phyloP scores from a whole-genome alignment of 2,888 invertebrate species.

The Harmothoe impar region DNA sequence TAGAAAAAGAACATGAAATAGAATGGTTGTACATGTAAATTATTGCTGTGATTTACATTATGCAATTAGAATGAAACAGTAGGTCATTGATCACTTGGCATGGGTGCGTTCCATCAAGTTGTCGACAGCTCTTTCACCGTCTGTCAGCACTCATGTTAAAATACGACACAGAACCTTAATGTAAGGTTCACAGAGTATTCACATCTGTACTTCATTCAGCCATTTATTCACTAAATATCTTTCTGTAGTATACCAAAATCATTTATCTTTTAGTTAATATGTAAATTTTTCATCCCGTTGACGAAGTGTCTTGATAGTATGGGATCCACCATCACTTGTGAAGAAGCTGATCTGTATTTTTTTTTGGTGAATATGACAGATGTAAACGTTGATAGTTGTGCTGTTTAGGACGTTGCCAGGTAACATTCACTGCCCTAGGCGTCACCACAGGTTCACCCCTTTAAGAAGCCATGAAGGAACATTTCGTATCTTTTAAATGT shows the following conservation, averaged over 20 bases:
- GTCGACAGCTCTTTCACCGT: not conserved
- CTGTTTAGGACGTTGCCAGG: not conserved
- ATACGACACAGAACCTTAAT: not conserved
- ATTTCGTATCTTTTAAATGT: not conserved
- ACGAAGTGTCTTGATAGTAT: slow-evolving; percentile 12
- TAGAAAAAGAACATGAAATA: too few relatives aligned
- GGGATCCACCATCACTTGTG: not conserved
- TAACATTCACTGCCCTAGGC: slow-evolving; percentile 18
- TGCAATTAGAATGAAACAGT: too few relatives aligned
- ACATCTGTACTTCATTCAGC: not conserved
- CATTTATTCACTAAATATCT: too few relatives aligned
- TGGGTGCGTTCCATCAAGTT: too few relatives aligned
- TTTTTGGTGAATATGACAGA: not conserved
- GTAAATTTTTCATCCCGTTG: not conserved
- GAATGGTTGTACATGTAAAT: too few relatives aligned
- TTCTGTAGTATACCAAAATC: too few relatives aligned
- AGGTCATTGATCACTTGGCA: too few relatives aligned
- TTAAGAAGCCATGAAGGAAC: not conserved
- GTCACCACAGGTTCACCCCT: not conserved
- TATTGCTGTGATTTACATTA: too few relatives aligned
- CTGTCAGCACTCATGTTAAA: not conserved
- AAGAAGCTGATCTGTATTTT: not conserved
- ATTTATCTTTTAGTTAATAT: not conserved
- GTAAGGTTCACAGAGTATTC: not conserved
- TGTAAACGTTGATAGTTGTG: not conserved